Evolutionary conservation across 2,113 vertebrate genomes (phyloP).

Genomic region (Cyanoramphus novaezelandiae): DNA sequence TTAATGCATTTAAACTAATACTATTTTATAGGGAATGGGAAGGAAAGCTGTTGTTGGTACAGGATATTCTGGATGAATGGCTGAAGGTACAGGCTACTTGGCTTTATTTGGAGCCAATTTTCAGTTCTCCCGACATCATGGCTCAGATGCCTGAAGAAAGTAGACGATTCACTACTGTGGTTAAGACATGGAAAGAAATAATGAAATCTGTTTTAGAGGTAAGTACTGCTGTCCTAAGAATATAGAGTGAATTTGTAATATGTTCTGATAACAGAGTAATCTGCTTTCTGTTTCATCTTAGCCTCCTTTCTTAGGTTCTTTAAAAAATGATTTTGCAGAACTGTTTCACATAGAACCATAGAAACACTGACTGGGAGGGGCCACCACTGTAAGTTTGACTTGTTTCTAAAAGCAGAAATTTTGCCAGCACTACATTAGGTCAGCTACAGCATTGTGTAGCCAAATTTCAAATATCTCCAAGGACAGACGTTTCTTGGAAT

Average conservation of each 20-base stretch:
- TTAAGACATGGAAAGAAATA: constrained; percentile 84
- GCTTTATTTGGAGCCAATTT: constrained; percentile 89
- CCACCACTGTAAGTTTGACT: neutral
- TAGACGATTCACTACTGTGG: constrained; percentile 79
- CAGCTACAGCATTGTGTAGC: neutral
- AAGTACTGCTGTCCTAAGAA: constrained; percentile 9
- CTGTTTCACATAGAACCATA: neutral
- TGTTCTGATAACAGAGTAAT: neutral
- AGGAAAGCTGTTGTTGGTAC: constrained; percentile 82
- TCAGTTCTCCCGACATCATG: constrained; percentile 89
- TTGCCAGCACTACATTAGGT: neutral
- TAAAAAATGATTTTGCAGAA: neutral
- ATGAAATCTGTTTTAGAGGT: constrained; percentile 82
- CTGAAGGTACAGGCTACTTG: constrained; percentile 88
- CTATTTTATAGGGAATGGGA: constrained; percentile 81
- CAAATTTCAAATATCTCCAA: neutral
- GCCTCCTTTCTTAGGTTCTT: neutral
- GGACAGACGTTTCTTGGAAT: neutral
- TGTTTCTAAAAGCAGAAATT: neutral
- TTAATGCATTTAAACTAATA: neutral
- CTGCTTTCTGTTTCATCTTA: neutral
- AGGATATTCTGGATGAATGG: constrained; percentile 89
- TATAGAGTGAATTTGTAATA: neutral
- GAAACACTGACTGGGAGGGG: neutral
- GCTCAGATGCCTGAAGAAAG: constrained; percentile 89